Conservation (phyloP, 2,888 invertebrate genomes). For the Mesorhabditis sp. region DNA sequence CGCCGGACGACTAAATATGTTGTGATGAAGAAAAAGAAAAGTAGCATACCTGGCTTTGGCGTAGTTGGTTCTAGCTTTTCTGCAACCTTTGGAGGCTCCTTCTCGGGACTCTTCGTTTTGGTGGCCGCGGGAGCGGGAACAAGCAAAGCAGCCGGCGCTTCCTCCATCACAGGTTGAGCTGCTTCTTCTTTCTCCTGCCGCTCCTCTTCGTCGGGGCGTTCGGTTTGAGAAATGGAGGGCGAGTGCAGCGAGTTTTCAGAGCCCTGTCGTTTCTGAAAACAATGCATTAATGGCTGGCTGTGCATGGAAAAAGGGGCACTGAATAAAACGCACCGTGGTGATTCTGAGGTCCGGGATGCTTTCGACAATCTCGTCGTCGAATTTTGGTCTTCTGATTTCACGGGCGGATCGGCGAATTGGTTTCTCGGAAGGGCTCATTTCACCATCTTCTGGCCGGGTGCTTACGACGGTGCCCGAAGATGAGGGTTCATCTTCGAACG, state of each 20-base stretch:
- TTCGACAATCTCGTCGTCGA: constrained; percentile 94
- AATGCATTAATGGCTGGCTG: background rate
- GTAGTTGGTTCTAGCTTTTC: no score
- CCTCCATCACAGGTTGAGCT: constrained; percentile 11
- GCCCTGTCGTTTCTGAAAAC: constrained; percentile 8
- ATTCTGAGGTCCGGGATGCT: constrained; percentile 56
- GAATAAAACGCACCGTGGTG: no score
- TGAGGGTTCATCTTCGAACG: background rate
- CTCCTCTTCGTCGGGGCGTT: constrained; percentile 6
- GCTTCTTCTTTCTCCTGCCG: constrained; percentile 14
- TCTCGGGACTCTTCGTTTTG: constrained; percentile 45
- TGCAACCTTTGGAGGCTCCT: constrained; percentile 23
- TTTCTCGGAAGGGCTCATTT: constrained; percentile 13
- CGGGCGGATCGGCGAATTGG: constrained; percentile 73
- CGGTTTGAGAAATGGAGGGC: background rate
- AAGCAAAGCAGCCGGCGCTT: constrained; percentile 14
- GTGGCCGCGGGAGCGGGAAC: constrained; percentile 21
- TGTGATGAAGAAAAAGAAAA: no score
- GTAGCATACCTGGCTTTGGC: no score
- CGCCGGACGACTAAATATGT: no score
- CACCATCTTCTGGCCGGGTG: background rate
- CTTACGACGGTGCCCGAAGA: background rate
- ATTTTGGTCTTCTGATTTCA: constrained; percentile 88
- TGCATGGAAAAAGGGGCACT: no score
- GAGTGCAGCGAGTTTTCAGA: constrained; percentile 8